Conservation (phyloP, 2,113 vertebrate genomes). For the Trematocara variabile region DNA sequence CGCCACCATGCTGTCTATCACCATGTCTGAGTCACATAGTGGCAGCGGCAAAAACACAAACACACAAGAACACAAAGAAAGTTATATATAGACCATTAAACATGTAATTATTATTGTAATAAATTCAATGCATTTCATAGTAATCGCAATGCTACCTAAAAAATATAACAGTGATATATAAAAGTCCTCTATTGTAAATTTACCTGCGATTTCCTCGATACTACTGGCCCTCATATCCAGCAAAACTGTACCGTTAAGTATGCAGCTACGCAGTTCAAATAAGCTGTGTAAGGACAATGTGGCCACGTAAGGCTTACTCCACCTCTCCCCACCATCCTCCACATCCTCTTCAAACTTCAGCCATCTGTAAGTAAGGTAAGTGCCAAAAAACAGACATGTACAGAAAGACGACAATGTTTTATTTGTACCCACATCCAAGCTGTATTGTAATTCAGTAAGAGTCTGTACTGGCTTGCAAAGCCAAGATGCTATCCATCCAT, state of each 20-base stretch:
- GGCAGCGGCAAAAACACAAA: not conserved
- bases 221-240: constrained; percentile 93
- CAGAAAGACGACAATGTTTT: not conserved
- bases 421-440: not conserved
- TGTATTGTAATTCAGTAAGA: not conserved
- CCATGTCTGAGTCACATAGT: constrained; percentile 79
- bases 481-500: not conserved
- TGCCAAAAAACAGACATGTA: not conserved
- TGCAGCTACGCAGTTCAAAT: constrained; percentile 90
- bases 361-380: constrained; percentile 74
- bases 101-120: not conserved
- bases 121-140: not conserved
- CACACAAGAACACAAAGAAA: not conserved
- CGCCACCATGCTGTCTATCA: constrained; percentile 92
- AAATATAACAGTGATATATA: not conserved
- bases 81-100: not conserved
- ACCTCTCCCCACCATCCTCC: constrained; percentile 92
- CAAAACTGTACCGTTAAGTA: constrained; percentile 93
- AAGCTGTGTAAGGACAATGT: constrained; percentile 92
- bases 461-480: not conserved
- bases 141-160: not conserved
- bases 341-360: constrained; percentile 95
- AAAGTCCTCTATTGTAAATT: not conserved
- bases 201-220: constrained; percentile 93
- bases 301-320: constrained; percentile 95